Percentiles rank a stretch among this genome's conserved stretches.
Evolutionary conservation across 2,113 vertebrate species (phyloP).

Genomic region (Ophiodon elongatus): DNA sequence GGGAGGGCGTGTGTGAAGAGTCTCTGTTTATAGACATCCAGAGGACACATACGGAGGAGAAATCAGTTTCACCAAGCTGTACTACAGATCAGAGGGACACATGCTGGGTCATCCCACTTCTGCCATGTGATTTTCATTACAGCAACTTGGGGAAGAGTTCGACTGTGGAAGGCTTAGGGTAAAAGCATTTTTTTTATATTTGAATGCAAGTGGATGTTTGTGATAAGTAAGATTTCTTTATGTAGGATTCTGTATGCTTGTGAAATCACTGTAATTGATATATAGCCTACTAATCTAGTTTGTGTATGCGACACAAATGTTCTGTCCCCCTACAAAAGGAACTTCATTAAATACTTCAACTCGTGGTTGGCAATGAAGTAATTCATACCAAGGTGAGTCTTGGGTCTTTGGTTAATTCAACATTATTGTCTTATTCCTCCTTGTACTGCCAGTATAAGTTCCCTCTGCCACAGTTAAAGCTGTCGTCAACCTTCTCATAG

Average conservation of each 20-base stretch:
- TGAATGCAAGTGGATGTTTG: neutral
- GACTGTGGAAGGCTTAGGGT: conserved; percentile 46
- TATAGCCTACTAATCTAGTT: neutral
- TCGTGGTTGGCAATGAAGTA: neutral
- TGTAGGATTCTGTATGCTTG: neutral
- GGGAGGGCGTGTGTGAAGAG: conserved; percentile 31
- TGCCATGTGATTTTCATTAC: conserved; percentile 63
- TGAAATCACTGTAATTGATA: neutral
- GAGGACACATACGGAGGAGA: conserved; percentile 38
- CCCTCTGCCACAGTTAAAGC: neutral
- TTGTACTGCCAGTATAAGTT: neutral
- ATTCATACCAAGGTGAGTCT: neutral
- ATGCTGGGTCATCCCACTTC: conserved; percentile 8
- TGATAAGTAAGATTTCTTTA: neutral
- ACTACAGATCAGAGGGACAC: conserved; percentile 18
- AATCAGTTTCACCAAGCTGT: conserved; percentile 29
- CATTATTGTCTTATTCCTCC: neutral
- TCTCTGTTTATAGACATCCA: conserved; percentile 42
- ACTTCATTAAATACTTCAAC: neutral
- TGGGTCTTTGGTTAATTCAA: neutral
- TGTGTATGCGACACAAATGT: neutral
- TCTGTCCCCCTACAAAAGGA: neutral
- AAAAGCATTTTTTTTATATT: conserved; percentile 16
- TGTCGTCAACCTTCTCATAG: neutral
- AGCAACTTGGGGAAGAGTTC: conserved; percentile 21